These are phyloP conservation scores for Drosophila nr. fundita DNA, from an alignment of 2,888 invertebrate species.

Conservation along the genomic window DNA sequence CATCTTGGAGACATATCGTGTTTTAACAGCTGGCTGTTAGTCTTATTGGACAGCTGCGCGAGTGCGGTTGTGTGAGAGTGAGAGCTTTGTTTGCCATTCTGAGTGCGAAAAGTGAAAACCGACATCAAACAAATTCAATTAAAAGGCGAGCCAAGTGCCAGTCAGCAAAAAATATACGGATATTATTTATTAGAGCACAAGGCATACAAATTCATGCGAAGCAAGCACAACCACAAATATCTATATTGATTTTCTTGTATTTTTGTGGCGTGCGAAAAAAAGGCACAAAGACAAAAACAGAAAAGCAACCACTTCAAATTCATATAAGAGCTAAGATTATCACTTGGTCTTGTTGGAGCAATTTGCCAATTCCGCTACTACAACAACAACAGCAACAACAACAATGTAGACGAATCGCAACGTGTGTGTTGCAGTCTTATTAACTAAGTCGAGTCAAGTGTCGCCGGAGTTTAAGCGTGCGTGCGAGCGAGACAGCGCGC, in stretches of 20 bases:
- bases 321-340: constrained; percentile 39
- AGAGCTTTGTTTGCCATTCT: constrained; percentile 18
- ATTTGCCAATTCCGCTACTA: constrained; percentile 45
- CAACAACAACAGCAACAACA: constrained; percentile 29
- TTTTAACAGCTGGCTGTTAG: constrained; percentile 58
- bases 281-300: constrained; percentile 27
- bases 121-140: constrained; percentile 49
- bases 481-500: constrained; percentile 27
- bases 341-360: constrained; percentile 45
- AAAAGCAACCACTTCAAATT: constrained; percentile 55
- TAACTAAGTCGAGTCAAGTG: constrained; percentile 43
- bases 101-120: constrained; percentile 39
- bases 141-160: constrained; percentile 44
- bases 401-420: constrained; percentile 25
- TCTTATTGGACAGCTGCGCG: constrained; percentile 63
- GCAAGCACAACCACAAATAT: constrained; percentile 21
- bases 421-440: constrained; percentile 35
- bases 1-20: background rate
- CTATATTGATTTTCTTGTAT: constrained; percentile 67
- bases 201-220: constrained; percentile 15
- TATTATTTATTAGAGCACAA: constrained; percentile 38
- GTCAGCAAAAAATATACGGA: constrained; percentile 30
- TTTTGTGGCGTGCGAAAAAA: constrained; percentile 40
- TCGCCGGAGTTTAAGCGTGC: constrained; percentile 26
- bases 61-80: constrained; percentile 44